Percentiles rank a stretch among this genome's conserved stretches.
These are phyloP conservation scores for Centropus bengalensis DNA, from an alignment of 2,113 vertebrate genomes.

Conservation along the genomic window DNA sequence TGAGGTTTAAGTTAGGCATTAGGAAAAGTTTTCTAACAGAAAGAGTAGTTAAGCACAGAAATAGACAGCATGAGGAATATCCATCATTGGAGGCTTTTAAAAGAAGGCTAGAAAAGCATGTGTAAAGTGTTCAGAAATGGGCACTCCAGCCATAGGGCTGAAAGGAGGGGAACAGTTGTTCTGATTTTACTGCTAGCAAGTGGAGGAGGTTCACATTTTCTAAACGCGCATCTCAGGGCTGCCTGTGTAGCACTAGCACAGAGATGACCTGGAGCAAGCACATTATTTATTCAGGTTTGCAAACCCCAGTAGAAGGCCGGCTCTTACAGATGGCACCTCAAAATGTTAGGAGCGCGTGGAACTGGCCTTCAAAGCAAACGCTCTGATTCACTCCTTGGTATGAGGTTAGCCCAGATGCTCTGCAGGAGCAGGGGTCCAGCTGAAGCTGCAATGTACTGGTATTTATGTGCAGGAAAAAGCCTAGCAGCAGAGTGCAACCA, in stretches of 20 bases:
- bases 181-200: neutral
- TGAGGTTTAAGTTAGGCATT: conserved; percentile 12
- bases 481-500: neutral
- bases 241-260: neutral
- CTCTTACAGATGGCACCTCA: neutral
- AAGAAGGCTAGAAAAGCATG: neutral
- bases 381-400: neutral
- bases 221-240: neutral
- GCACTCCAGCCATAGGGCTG: neutral
- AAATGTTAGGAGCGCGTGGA: neutral
- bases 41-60: conserved; percentile 45
- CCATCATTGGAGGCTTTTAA: neutral
- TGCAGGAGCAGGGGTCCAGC: neutral
- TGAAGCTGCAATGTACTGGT: neutral
- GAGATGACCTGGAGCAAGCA: neutral
- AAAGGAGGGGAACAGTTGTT: neutral
- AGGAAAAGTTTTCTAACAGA: conserved; percentile 40
- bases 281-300: neutral
- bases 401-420: neutral
- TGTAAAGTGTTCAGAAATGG: neutral
- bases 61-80: neutral
- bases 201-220: neutral
- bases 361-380: neutral
- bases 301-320: neutral
- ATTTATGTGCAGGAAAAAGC: neutral